Percentiles rank a stretch among this genome's conserved stretches.
These are phyloP conservation scores for Agrilus cyanescens DNA, from an alignment of 2,888 invertebrate species.

Conservation along the genomic window DNA sequence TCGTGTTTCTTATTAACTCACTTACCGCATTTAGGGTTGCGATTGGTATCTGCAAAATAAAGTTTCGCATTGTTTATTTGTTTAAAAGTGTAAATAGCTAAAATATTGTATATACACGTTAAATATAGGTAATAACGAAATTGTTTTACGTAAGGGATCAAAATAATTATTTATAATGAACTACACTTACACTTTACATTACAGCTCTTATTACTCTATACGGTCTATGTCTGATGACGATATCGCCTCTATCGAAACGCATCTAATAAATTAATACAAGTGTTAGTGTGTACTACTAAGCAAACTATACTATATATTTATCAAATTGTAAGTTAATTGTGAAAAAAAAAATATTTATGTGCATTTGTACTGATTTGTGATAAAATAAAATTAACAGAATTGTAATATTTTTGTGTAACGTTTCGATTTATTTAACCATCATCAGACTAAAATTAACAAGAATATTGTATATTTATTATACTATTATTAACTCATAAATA, in stretches of 20 bases:
- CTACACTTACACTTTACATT: conserved; percentile 24
- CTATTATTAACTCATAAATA: too few relatives aligned
- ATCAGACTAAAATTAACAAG: too few relatives aligned
- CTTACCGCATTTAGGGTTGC: conserved; percentile 30
- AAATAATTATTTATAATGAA: background rate
- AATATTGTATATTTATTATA: too few relatives aligned
- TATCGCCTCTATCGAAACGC: conserved; percentile 22
- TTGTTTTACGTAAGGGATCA: too few relatives aligned
- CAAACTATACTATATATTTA: background rate
- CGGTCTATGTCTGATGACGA: conserved; percentile 22
- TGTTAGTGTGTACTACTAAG: too few relatives aligned
- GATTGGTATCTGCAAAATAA: conserved; percentile 30
- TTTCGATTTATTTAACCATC: too few relatives aligned
- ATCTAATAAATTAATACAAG: conserved; percentile 16
- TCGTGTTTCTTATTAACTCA: conserved; percentile 29
- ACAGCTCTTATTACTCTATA: conserved; percentile 26
- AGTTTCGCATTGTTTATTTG: background rate
- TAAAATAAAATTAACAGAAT: too few relatives aligned
- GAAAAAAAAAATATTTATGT: too few relatives aligned
- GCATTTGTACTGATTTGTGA: too few relatives aligned
- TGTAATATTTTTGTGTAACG: too few relatives aligned
- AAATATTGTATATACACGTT: background rate
- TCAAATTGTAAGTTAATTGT: background rate
- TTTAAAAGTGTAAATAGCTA: background rate
- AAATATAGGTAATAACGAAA: background rate